These are phyloP conservation scores for Cyanocitta stelleri DNA, from an alignment of 2,113 vertebrate species.

Conservation along the genomic window DNA sequence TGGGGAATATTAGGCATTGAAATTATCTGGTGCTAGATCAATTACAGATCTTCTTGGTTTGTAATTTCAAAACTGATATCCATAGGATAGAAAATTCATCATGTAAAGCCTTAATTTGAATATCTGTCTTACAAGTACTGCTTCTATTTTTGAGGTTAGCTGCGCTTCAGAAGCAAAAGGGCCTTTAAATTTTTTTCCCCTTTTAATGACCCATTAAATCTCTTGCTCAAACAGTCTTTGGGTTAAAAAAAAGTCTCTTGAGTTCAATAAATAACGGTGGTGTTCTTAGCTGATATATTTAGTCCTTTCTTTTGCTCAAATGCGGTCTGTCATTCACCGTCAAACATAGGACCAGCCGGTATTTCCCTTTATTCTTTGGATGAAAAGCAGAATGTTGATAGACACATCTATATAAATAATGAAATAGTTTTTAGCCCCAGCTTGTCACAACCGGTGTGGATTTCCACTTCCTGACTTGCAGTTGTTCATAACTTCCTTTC, in stretches of 20 bases:
- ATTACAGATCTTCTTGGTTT: slow-evolving; percentile 43
- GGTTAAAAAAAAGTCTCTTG: slow-evolving; percentile 51
- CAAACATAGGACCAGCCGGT: slow-evolving; percentile 9
- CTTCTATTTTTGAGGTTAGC: slow-evolving; percentile 58
- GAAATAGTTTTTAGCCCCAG: slow-evolving; percentile 51
- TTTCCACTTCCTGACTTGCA: slow-evolving; percentile 64
- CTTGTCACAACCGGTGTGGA: slow-evolving; percentile 56
- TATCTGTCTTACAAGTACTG: neutral
- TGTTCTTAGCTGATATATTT: slow-evolving; percentile 37
- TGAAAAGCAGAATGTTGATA: slow-evolving; percentile 57
- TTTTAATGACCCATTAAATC: slow-evolving; percentile 53
- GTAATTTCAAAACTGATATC: slow-evolving; percentile 59
- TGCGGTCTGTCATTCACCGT: slow-evolving; percentile 41
- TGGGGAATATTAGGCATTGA: slow-evolving; percentile 81
- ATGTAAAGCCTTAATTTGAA: neutral
- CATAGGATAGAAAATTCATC: slow-evolving; percentile 70
- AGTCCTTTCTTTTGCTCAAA: slow-evolving; percentile 38
- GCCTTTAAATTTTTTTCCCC: neutral
- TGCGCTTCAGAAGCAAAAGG: slow-evolving; percentile 54
- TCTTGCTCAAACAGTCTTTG: slow-evolving; percentile 61
- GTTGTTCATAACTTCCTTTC: slow-evolving; percentile 69
- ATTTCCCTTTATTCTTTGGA: slow-evolving; percentile 67
- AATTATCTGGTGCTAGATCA: slow-evolving; percentile 62
- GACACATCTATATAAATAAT: slow-evolving; percentile 68
- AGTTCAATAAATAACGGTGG: slow-evolving; percentile 58